Base-by-base conservation (phyloP, 2,888 invertebrate species). In the Crocallis elinguaria region DNA sequence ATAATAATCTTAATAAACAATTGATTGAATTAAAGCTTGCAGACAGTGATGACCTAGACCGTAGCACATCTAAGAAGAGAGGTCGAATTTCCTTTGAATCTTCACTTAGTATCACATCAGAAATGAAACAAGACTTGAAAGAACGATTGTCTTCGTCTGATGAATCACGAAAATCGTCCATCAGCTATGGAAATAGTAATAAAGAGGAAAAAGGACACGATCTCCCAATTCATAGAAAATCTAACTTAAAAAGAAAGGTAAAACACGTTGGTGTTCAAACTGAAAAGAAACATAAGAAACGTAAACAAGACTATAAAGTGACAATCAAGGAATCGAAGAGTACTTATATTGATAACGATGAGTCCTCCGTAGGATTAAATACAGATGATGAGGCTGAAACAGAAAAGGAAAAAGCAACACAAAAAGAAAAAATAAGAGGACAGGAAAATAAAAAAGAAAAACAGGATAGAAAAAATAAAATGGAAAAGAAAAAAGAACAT, bases 351-450 rank as follows among this genome's bases (percentile, higher is more conserved):
- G 32, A 21, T 11, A 9, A 29, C 3, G 3, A 11, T 4, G 11
- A 29, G 3, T 1, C 11, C 29, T 2, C 3, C 12, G 6, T 45
- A 8, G 19, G 6, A 19, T 35, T 56, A 14, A 19, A 44, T 9
- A 52, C 4, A 50, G 64, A 75, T 14, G 69, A 75, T 55, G 55
- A 69, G 45, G 77, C 76, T 3, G 77, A 84, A 60, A 75, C 75
- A n/a, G n/a, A n/a, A n/a, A n/a, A n/a, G n/a, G n/a, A n/a, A n/a
- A n/a, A n/a, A n/a, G n/a, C 0, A 21, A 49, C 1, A 60, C 58
- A 4, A 83, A 83, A 57, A 77, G 83, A 61, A 83, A 82, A 64
- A 74, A 79, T 69, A 82, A 84, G 52, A 82, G 53, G 67, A 4
- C n/a, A n/a, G n/a, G n/a, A n/a, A n/a, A n/a, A n/a, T n/a, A n/a